Conservation (phyloP, 2,888 invertebrate genomes). For the Hypsopygia costalis region DNA sequence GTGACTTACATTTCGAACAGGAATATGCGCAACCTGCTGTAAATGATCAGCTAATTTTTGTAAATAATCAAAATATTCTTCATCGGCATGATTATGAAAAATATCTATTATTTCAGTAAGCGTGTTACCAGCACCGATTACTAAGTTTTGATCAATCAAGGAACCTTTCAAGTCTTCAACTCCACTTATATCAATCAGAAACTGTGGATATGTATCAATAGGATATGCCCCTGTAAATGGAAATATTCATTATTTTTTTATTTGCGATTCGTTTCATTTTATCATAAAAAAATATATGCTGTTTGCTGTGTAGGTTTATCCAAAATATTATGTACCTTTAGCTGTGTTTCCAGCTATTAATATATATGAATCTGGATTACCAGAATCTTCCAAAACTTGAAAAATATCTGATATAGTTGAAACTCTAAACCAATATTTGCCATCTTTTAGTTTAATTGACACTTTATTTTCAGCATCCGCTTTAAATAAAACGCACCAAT, state of each 20-base stretch:
- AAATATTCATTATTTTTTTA: background rate
- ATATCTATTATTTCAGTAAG: constrained; percentile 73
- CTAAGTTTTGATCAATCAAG: constrained; percentile 50
- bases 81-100: constrained; percentile 37
- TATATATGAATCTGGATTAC: constrained; percentile 71
- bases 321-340: constrained; percentile 85
- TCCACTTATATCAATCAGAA: constrained; percentile 82
- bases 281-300: background rate
- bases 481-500: constrained; percentile 35
- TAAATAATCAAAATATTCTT: constrained; percentile 78
- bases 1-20: constrained; percentile 85
- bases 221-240: constrained; percentile 63
- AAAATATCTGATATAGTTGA: constrained; percentile 70
- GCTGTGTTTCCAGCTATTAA: constrained; percentile 89
- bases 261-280: background rate
- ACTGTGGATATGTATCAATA: constrained; percentile 42
- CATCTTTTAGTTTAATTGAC: constrained; percentile 50
- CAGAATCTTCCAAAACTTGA: constrained; percentile 55
- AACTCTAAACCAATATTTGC: constrained; percentile 74
- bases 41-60: constrained; percentile 81
- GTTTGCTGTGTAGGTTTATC: no score
- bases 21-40: constrained; percentile 83
- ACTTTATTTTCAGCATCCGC: constrained; percentile 13
- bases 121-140: constrained; percentile 78
- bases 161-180: constrained; percentile 77